Base-by-base conservation (phyloP, 1,140 invertebrate species). In the Drosophila sucinea region DNA sequence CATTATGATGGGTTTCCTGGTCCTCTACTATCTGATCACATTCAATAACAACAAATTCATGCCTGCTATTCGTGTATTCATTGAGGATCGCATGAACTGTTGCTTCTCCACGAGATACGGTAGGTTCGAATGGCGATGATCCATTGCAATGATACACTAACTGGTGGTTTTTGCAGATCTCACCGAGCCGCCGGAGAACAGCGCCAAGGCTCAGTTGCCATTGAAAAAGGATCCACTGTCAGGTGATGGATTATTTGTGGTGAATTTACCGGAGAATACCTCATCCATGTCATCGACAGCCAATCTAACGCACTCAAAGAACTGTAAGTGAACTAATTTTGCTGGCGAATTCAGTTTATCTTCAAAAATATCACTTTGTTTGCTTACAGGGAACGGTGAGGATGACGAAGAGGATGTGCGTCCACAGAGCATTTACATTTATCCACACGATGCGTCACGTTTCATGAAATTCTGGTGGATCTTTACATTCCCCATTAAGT, bases 401-500 rank as follows among this genome's bases (percentile, higher is more conserved):
- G 81, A 90, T 6, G 74, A 85, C 0, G 81, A 79, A 4, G 71
- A 67, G 1, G 73, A 82, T 23, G 56, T 70, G 29, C 1, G 58
- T 27, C 91, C 86, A 1, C n/a, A 41, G 0, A 92, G 77, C 55
- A 73, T 92, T 3, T 92, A 83, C 41, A 41, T 70, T 0, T 78
- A 86, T 58, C 91, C 90, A 0, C 75, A 70, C 25, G 76, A 67
- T 1, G 76, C 73, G 3, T 91, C 93, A 0, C 23, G 81, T 0
- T 11, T 81, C 0, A 92, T 87, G 30, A 94, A 94, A 76, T 84
- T 94, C n/a, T 95, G 95, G 93, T 98, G 95, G 94, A 51, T 95
- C 0, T 94, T 97, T 55, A 95, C 94, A 0, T 95, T 96, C 94
- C 94, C 96, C 0, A 90, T 97, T 0, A 95, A 94, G 70, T 90